Percentiles rank a stretch among this genome's conserved stretches.
These are phyloP conservation scores for Olivierus martensii DNA, from an alignment of 1,140 invertebrate species.

Conservation along the genomic window DNA sequence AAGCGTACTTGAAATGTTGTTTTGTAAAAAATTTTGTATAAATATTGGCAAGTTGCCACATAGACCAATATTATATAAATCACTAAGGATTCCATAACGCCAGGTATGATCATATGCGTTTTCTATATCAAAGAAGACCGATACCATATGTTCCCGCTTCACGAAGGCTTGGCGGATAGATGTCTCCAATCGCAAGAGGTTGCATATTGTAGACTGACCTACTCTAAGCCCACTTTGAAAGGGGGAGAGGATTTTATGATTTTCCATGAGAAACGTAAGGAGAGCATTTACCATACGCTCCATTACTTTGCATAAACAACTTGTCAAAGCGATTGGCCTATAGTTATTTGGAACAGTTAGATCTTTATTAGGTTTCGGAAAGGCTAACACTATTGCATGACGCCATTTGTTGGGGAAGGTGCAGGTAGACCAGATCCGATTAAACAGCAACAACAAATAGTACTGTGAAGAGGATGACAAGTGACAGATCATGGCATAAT, in stretches of 20 bases:
- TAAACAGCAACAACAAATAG: too few species aligned
- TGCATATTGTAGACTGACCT: background rate
- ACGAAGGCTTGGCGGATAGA: constrained; percentile 25
- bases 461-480: too few species aligned
- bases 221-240: background rate
- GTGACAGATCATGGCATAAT: too few species aligned
- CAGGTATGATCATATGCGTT: constrained; percentile 32
- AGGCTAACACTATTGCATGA: too few species aligned
- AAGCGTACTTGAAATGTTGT: background rate
- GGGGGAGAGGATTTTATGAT: background rate
- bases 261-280: background rate
- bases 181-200: background rate
- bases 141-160: constrained; percentile 21
- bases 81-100: constrained; percentile 26
- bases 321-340: background rate
- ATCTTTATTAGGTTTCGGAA: background rate
- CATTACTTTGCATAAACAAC: background rate
- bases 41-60: background rate
- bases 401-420: too few species aligned
- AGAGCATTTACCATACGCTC: background rate
- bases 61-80: constrained; percentile 18
- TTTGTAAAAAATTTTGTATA: constrained; percentile 3
- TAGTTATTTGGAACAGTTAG: background rate
- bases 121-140: constrained; percentile 28
- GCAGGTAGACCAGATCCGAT: too few species aligned